phyloP scores from a whole-genome alignment of 2,113 vertebrate genomes.

The Gymnogyps californianus region DNA sequence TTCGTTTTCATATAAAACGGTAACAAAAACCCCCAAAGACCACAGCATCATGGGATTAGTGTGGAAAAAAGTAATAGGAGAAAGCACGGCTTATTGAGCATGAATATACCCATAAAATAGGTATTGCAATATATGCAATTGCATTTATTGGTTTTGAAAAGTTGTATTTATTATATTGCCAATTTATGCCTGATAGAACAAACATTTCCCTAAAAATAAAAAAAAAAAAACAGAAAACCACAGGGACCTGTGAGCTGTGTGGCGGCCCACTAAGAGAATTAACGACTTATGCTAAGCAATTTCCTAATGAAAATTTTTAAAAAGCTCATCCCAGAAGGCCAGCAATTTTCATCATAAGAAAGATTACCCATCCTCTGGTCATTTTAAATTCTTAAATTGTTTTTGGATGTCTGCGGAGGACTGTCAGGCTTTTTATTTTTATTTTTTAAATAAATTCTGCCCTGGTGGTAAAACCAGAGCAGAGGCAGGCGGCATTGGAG shows the following conservation, averaged over 20 bases:
- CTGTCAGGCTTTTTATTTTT: not conserved
- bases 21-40: not conserved
- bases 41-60: not conserved
- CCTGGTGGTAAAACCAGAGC: not conserved
- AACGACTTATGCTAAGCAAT: not conserved
- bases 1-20: not conserved
- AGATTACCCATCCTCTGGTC: not conserved
- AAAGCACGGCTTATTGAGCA: not conserved
- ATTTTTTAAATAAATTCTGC: not conserved
- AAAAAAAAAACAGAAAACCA: not conserved
- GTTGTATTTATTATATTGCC: not conserved
- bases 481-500: rapidly evolving
- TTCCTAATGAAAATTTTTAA: not conserved
- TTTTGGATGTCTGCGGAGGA: not conserved
- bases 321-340: not conserved
- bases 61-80: not conserved
- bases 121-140: not conserved
- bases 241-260: not conserved
- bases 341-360: not conserved
- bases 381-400: not conserved
- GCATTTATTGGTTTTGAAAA: not conserved
- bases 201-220: not conserved
- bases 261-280: not conserved
- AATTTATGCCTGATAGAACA: not conserved
- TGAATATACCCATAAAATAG: not conserved